These are phyloP conservation scores for Mustela lutreola DNA, from an alignment of 2,113 vertebrate species.

Conservation along the genomic window DNA sequence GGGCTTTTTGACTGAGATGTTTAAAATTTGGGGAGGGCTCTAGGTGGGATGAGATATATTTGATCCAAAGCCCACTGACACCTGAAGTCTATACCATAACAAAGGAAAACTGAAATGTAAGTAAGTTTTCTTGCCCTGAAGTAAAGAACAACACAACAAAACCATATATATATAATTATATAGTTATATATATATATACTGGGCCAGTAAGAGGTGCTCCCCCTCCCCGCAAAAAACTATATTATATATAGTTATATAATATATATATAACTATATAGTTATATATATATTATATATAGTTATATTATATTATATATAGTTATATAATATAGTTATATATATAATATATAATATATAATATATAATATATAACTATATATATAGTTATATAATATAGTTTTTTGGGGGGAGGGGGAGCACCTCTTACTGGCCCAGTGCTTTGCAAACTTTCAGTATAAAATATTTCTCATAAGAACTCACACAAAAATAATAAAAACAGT, in stretches of 20 bases:
- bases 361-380: no score
- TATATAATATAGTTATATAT: no score
- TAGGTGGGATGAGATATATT: neutral
- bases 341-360: no score
- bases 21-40: neutral
- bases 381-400: no score
- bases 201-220: no score
- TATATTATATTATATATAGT: no score
- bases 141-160: neutral
- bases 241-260: no score
- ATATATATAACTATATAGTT: no score
- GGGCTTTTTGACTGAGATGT: neutral
- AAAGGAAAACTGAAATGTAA: neutral
- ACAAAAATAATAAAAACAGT: conserved; percentile 10
- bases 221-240: no score
- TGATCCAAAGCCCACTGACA: neutral
- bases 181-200: no score
- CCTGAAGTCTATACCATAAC: neutral
- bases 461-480: neutral
- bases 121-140: conserved; percentile 54
- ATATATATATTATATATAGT: no score
- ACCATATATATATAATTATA: no score
- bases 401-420: neutral
- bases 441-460: neutral
- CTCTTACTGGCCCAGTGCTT: neutral